A percentile compares a stretch with the other conserved stretches of the same genome.
Evolutionary conservation across 2,797 vertebrate species (phyloP).

Genomic region (Podarcis siculus): DNA sequence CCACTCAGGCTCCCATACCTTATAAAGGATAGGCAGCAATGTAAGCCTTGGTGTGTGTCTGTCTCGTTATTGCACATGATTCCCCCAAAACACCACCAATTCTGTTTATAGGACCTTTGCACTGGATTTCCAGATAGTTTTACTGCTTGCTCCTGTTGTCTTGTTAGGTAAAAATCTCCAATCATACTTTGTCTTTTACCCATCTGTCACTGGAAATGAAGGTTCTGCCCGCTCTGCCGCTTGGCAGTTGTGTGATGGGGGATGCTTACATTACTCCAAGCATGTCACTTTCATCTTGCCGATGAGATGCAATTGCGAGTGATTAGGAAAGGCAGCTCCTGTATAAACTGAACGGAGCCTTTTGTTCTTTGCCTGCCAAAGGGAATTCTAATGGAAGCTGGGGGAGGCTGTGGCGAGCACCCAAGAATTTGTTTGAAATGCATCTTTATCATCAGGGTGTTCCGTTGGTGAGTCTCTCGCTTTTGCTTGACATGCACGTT

Average conservation of each 20-base stretch:
- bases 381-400: neutral
- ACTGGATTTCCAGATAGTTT: neutral
- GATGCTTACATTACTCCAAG: neutral
- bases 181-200: neutral
- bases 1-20: neutral
- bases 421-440: conserved; percentile 7
- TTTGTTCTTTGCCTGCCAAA: conserved; percentile 40
- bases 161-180: neutral
- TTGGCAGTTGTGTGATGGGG: conserved; percentile 2
- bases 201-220: neutral
- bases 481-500: neutral
- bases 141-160: accelerated
- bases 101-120: neutral
- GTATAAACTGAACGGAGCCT: neutral
- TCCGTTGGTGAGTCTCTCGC: conserved; percentile 24
- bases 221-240: neutral
- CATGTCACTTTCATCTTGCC: neutral
- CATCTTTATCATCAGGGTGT: conserved; percentile 21
- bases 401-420: conserved; percentile 7
- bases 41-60: neutral
- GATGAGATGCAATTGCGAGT: neutral
- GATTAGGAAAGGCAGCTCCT: conserved; percentile 38
- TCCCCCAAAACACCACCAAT: too few relatives aligned
- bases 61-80: neutral
- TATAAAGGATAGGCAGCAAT: neutral